phyloP scores from a whole-genome alignment of 2,797 vertebrate species.

The Liasis olivaceus region DNA sequence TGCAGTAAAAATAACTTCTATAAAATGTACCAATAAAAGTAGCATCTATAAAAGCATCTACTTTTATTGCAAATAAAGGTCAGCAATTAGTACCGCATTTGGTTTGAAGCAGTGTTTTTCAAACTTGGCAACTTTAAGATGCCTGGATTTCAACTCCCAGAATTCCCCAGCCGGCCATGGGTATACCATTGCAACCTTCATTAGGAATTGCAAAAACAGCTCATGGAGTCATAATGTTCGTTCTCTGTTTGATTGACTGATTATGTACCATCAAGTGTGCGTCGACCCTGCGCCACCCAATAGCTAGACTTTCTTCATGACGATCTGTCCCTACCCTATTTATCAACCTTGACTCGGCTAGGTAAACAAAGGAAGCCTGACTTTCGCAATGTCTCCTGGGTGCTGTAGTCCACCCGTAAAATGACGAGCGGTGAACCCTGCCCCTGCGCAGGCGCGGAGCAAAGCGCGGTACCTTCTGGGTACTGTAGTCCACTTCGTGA shows the following conservation, averaged over 20 bases:
- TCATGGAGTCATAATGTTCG: not conserved
- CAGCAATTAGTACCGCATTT: not conserved
- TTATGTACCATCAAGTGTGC: not conserved
- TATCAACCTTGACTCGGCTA: not conserved
- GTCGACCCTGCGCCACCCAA: not conserved
- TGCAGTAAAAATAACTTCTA: not conserved
- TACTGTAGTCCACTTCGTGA: not conserved
- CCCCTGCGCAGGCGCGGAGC: not conserved
- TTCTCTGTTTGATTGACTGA: not conserved
- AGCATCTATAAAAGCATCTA: not conserved
- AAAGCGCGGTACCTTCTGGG: not conserved
- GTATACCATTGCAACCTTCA: not conserved
- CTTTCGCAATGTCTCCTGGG: not conserved
- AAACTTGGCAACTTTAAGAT: no score
- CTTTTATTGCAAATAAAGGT: not conserved
- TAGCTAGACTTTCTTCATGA: not conserved
- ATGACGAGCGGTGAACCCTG: not conserved
- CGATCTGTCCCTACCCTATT: not conserved
- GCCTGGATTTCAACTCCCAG: no score
- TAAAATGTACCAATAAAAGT: not conserved
- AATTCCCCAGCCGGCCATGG: not conserved
- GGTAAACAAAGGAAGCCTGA: not conserved
- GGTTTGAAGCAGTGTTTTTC: not conserved
- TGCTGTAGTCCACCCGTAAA: not conserved
- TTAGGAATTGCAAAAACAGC: not conserved